Percentiles rank a stretch among this genome's conserved stretches.
These are phyloP conservation scores for Tenthredo scrophulariae DNA, from an alignment of 2,888 invertebrate genomes.

Conservation along the genomic window DNA sequence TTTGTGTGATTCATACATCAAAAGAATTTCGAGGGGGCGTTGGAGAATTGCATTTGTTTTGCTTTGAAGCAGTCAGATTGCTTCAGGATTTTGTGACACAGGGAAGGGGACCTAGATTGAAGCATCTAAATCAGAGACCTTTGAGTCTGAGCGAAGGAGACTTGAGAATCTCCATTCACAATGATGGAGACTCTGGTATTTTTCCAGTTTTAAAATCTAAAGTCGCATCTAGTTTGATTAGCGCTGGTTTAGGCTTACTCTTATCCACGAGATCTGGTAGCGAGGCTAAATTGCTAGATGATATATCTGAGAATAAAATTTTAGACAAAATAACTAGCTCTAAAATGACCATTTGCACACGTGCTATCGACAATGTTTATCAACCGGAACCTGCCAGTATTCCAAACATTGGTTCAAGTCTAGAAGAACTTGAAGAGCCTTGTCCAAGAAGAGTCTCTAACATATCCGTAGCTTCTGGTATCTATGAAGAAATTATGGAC, in stretches of 20 bases:
- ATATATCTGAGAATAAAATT: conserved; percentile 59
- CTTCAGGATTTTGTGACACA: conserved; percentile 78
- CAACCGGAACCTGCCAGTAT: conserved; percentile 68
- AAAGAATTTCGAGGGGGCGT: conserved; percentile 80
- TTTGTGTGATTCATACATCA: conserved; percentile 82
- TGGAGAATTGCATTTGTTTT: conserved; percentile 80
- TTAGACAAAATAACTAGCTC: conserved; percentile 60
- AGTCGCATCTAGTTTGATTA: conserved; percentile 65
- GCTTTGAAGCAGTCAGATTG: conserved; percentile 77
- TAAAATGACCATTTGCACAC: conserved; percentile 59
- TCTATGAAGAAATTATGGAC: conserved; percentile 86
- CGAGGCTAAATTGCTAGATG: conserved; percentile 65
- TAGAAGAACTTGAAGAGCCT: conserved; percentile 64
- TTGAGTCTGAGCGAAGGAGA: conserved; percentile 81
- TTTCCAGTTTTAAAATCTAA: conserved; percentile 63
- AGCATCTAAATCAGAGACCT: conserved; percentile 62
- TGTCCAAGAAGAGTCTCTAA: conserved; percentile 80
- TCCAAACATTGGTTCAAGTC: conserved; percentile 62
- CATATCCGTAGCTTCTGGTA: conserved; percentile 83
- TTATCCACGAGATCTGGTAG: conserved; percentile 65
- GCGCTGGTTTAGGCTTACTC: conserved; percentile 67
- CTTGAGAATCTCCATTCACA: conserved; percentile 68
- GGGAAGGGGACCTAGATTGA: conserved; percentile 75
- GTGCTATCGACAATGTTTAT: conserved; percentile 71
- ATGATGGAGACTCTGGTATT: conserved; percentile 59